Conservation (phyloP, 1,140 invertebrate species). For the Aphidius ervi region DNA sequence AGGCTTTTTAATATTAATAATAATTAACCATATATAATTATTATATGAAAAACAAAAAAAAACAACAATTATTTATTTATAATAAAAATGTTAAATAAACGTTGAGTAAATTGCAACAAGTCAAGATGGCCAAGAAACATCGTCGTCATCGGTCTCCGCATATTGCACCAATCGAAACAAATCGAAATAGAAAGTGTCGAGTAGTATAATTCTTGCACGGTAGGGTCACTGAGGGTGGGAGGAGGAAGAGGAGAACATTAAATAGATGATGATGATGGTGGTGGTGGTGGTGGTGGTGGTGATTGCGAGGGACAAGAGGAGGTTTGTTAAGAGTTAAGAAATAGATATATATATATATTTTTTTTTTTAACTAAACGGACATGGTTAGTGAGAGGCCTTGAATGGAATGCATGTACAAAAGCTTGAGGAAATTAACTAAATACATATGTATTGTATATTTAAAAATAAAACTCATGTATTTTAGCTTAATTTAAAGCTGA, state of each 20-base stretch:
- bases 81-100: no score
- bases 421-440: not conserved
- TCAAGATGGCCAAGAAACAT: no score
- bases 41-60: no score
- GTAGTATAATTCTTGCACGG: slow-evolving; percentile 10
- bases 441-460: no score
- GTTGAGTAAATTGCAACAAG: no score
- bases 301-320: not conserved
- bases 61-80: no score
- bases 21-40: no score
- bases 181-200: slow-evolving; percentile 32
- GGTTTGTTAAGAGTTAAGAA: no score
- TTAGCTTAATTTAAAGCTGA: no score
- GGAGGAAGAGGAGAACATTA: not conserved
- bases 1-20: no score
- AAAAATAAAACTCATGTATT: no score
- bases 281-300: not conserved
- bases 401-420: slow-evolving; percentile 29
- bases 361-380: slow-evolving; percentile 10
- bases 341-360: not conserved
- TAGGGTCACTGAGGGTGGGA: not conserved
- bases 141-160: not conserved
- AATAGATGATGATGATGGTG: slow-evolving; percentile 10
- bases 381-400: slow-evolving; percentile 27
- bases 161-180: slow-evolving; percentile 26